Evolutionary conservation across 2,888 invertebrate species (phyloP), one percentile per base, ranked within the genome.

Genomic region (Limnephilus lunatus): DNA sequence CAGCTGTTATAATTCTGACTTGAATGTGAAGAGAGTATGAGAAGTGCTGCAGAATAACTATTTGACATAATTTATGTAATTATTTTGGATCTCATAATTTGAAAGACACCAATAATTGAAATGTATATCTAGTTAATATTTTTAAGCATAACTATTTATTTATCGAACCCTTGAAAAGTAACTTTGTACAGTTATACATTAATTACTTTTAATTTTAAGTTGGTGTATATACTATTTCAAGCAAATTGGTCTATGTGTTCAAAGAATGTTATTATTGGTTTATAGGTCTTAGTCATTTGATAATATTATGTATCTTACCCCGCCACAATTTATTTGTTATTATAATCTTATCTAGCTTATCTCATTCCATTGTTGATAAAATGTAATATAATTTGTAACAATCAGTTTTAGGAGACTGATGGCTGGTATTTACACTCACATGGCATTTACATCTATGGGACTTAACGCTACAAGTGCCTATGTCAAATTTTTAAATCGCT

Each of bases 61-160:
- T 2, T 39, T 44, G 14, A 85, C 39, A 80, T 48, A 80, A 85
- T 86, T 80, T 91, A 85, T 85, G 85, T 80, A 39, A 80, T 68
- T 91, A 31, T 86, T 81, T 86, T 86, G 91, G 91, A 91, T 91
- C 91, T 91, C 91, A 88, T 88, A 39, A 85, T 44, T 44, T 32
- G 39, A 91, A 91, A 91, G 91, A 91, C 91, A 91, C 91, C 88
- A 91, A 91, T 91, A 91, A 91, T 91, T 85, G 80, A 85, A 83
- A 90, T 68, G 53, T 68, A 89, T 86, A 39, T 39, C 68, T 89
- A 89, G 39, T 53, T 53, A 35, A 87, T 89, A 89, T 89, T 89
- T 68, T 80, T 89, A 89, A 86, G 88, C n/a, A 31, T 35, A 35
- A 15, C 32, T 87, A 53, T 87, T 87, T 44, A 86, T 86, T 86